These are phyloP conservation scores for Caenorhabditis becei DNA, from an alignment of 2,888 invertebrate genomes.

Conservation along the genomic window DNA sequence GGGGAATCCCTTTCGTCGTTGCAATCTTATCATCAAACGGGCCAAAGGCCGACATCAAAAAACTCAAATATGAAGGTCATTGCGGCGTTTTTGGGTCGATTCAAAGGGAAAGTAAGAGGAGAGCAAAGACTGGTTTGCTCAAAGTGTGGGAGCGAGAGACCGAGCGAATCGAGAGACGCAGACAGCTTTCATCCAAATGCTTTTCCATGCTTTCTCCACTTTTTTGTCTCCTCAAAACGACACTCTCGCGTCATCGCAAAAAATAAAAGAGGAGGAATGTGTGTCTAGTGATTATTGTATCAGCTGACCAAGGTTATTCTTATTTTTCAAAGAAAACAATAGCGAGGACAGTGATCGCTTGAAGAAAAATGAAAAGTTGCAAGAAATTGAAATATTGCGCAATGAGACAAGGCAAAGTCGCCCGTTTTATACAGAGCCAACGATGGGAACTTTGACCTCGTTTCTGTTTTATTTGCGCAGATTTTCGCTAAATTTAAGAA, in stretches of 20 bases:
- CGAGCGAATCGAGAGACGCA: constrained; percentile 35
- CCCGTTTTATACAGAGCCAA: no score
- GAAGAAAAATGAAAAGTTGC: no score
- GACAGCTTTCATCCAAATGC: constrained; percentile 36
- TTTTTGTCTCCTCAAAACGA: constrained; percentile 4
- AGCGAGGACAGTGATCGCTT: no score
- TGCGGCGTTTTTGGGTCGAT: not conserved
- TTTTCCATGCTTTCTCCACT: constrained; percentile 30
- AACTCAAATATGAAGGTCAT: constrained; percentile 42
- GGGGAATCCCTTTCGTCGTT: constrained; percentile 38
- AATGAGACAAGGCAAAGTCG: no score
- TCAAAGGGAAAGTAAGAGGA: constrained; percentile 21
- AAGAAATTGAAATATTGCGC: constrained; percentile 9
- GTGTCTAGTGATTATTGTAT: not conserved
- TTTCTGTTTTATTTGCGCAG: not conserved
- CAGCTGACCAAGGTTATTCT: no score
- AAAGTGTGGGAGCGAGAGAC: constrained; percentile 14
- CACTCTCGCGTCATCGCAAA: not conserved
- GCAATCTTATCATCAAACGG: constrained; percentile 36
- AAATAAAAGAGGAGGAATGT: not conserved
- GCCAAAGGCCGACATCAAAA: constrained; percentile 35
- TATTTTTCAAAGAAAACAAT: constrained; percentile 19
- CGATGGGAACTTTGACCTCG: not conserved
- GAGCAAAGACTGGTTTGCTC: constrained; percentile 39
- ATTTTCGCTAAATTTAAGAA: not conserved